Conservation (phyloP, 64 coral and sea anemone species). For the Anthopleura sola region DNA sequence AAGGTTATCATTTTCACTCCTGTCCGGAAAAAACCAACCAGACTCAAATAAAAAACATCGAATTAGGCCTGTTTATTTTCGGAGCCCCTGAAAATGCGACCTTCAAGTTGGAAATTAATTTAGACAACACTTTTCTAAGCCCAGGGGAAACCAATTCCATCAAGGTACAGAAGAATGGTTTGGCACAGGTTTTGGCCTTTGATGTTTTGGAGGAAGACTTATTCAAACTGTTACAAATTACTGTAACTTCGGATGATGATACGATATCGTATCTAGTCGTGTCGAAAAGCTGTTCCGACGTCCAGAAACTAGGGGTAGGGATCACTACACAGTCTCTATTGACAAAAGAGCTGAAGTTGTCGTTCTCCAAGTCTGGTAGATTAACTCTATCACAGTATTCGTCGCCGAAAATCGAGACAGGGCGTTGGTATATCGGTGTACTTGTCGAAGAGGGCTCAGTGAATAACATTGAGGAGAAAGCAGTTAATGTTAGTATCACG, state of each 20-base stretch:
- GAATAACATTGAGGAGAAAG: conserved; percentile 8
- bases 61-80: conserved; percentile 51
- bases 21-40: conserved; percentile 32
- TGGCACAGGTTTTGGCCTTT: conserved; percentile 56
- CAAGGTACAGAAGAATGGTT: conserved; percentile 47
- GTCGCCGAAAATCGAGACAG: conserved; percentile 51
- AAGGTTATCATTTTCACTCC: conserved; percentile 62
- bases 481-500: conserved; percentile 32
- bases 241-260: conserved; percentile 44
- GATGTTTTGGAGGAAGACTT: conserved; percentile 55
- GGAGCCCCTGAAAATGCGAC: conserved; percentile 64
- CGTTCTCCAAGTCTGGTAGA: conserved; percentile 63
- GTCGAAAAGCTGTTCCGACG: conserved; percentile 61
- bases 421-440: conserved; percentile 86
- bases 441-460: neutral
- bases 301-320: conserved; percentile 29
- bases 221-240: conserved; percentile 51
- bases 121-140: conserved; percentile 47
- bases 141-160: conserved; percentile 26
- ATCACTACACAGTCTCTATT: neutral
- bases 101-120: conserved; percentile 43
- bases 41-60: conserved; percentile 1
- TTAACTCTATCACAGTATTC: conserved; percentile 84
- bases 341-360: conserved; percentile 46
- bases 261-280: conserved; percentile 53